Evolutionary conservation across 2,113 vertebrate genomes (phyloP).

Genomic region (Nesogale talazaci): DNA sequence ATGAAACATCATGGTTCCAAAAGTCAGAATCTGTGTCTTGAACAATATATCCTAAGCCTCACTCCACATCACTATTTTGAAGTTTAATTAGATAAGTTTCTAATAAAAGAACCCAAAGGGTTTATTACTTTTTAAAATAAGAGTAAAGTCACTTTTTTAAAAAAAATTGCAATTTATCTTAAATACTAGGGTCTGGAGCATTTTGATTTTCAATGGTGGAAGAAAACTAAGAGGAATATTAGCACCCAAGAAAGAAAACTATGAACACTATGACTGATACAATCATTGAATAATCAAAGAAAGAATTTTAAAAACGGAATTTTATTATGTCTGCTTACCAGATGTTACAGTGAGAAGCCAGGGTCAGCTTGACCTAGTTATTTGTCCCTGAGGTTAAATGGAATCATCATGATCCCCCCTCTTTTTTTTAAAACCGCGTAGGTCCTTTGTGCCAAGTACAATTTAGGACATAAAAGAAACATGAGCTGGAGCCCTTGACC

Average conservation of each 20-base stretch:
- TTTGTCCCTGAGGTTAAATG: conserved; percentile 43
- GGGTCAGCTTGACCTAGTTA: conserved; percentile 57
- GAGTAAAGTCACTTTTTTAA: neutral
- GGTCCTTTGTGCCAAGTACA: conserved; percentile 56
- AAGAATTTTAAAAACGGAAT: conserved; percentile 12
- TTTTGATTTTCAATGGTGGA: neutral
- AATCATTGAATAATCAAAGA: conserved; percentile 49
- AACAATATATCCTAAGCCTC: neutral
- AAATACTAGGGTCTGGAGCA: neutral
- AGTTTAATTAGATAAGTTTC: conserved; percentile 40
- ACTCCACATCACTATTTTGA: conserved; percentile 1
- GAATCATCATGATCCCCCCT: neutral
- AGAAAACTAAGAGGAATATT: conserved; percentile 35
- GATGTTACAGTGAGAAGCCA: conserved; percentile 28
- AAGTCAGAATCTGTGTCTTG: conserved; percentile 28
- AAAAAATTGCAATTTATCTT: conserved; percentile 46
- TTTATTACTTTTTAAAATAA: neutral
- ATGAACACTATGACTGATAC: conserved; percentile 36
- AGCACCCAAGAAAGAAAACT: conserved; percentile 5
- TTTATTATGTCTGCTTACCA: conserved; percentile 61
- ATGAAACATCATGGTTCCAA: conserved; percentile 25
- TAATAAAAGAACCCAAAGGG: neutral
- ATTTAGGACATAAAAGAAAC: conserved; percentile 56
- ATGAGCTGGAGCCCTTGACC: conserved; percentile 25
- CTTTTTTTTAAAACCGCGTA: conserved; percentile 43